Percentiles rank a stretch among this genome's conserved stretches.
phyloP scores from a whole-genome alignment of 2,888 invertebrate species.

The Lingula anatina region DNA sequence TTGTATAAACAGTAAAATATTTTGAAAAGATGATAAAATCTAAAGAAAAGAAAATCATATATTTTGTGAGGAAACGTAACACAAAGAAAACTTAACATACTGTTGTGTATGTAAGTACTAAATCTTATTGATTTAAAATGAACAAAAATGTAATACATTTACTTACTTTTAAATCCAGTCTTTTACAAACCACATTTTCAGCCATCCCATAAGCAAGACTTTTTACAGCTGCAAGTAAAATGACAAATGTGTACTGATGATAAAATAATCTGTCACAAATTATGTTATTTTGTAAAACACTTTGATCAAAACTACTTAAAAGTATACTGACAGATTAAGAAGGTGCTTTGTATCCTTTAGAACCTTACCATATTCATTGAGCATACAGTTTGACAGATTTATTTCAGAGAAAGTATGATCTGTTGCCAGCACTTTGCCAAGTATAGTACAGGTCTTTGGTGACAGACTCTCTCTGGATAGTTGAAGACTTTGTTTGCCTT shows the following conservation, averaged over 20 bases:
- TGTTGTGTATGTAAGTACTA: too few species aligned
- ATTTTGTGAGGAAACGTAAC: too few species aligned
- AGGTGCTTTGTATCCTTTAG: too few species aligned
- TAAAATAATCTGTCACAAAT: neutral
- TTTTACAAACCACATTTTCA: constrained; percentile 38
- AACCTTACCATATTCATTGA: constrained; percentile 45
- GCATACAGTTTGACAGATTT: constrained; percentile 49
- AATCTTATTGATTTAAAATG: too few species aligned
- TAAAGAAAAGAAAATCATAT: too few species aligned
- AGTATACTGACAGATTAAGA: too few species aligned
- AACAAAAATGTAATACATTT: neutral
- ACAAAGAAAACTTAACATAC: too few species aligned
- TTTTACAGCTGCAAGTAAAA: constrained; percentile 30
- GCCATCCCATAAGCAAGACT: constrained; percentile 41
- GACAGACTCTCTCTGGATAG: constrained; percentile 45
- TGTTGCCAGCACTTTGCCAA: constrained; percentile 42
- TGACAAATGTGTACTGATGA: constrained; percentile 2
- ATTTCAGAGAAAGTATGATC: constrained; percentile 44
- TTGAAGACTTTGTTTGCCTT: constrained; percentile 29
- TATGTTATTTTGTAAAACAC: too few species aligned
- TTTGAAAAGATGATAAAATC: too few species aligned
- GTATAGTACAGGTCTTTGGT: constrained; percentile 43
- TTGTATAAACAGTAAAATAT: too few species aligned
- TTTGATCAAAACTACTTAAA: too few species aligned
- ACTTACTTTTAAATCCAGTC: constrained; percentile 46